Evolutionary conservation across 2,888 invertebrate genomes (phyloP).

Genomic region (Dynastes hyllus): DNA sequence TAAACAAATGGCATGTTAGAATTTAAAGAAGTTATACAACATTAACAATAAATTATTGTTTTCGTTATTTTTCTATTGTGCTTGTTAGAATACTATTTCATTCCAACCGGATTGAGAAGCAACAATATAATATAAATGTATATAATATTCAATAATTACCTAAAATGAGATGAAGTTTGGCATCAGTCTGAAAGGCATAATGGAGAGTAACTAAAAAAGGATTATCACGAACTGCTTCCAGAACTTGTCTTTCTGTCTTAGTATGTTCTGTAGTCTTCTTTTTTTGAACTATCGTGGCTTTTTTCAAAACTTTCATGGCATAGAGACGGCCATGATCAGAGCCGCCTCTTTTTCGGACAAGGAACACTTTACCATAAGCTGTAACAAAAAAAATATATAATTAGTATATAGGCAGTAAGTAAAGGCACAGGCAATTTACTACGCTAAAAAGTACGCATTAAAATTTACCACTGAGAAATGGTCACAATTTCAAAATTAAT

Average conservation of each 20-base stretch:
- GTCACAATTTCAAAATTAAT: too few species aligned
- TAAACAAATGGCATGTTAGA: too few species aligned
- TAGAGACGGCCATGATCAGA: constrained; percentile 92
- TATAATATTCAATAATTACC: constrained; percentile 75
- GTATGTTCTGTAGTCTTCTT: constrained; percentile 98
- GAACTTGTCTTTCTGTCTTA: constrained; percentile 95
- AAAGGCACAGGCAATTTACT: too few species aligned
- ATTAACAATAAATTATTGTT: too few species aligned
- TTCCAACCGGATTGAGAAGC: too few species aligned
- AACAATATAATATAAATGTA: neutral
- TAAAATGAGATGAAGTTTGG: constrained; percentile 96
- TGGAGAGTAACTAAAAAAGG: constrained; percentile 97
- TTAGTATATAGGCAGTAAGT: neutral
- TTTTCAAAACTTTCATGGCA: constrained; percentile 98
- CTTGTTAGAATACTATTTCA: too few species aligned
- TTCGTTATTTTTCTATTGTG: too few species aligned
- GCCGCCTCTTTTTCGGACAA: constrained; percentile 93
- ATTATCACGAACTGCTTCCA: constrained; percentile 94
- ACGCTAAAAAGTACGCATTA: too few species aligned
- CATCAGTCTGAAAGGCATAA: constrained; percentile 98
- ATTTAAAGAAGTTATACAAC: too few species aligned
- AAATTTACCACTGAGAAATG: too few species aligned
- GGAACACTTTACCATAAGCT: constrained; percentile 97
- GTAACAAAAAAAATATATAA: constrained; percentile 67
- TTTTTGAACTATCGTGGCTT: constrained; percentile 95